These are phyloP conservation scores for Metridium senile DNA, from an alignment of 92 coral and sea anemone genomes.

Conservation along the genomic window DNA sequence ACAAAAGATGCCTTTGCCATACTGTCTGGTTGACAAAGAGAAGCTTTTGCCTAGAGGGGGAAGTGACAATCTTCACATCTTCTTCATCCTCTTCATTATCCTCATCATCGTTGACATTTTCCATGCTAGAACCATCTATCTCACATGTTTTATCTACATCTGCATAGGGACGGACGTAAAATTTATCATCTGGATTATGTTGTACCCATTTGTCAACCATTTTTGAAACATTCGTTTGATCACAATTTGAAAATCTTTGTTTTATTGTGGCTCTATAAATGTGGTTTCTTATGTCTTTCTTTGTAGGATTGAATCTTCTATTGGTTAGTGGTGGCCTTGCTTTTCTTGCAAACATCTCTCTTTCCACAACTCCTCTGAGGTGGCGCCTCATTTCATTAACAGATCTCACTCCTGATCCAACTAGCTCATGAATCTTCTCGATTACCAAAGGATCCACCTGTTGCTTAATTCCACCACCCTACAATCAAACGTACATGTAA, in stretches of 20 bases:
- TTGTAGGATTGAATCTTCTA: conserved; percentile 51
- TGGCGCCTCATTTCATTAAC: conserved; percentile 44
- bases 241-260: conserved; percentile 46
- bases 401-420: conserved; percentile 20
- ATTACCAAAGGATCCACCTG: conserved; percentile 8
- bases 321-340: conserved; percentile 34
- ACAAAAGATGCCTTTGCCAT: conserved; percentile 47
- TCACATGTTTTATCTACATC: background rate
- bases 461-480: conserved; percentile 41
- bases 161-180: conserved; percentile 47
- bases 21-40: conserved; percentile 56
- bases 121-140: background rate
- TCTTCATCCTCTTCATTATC: conserved; percentile 49
- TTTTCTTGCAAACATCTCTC: conserved; percentile 46
- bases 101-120: conserved; percentile 9
- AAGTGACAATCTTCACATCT: conserved; percentile 20
- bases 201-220: conserved; percentile 24
- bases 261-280: conserved; percentile 42
- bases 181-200: conserved; percentile 39
- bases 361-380: conserved; percentile 27
- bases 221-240: conserved; percentile 44
- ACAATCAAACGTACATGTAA: background rate
- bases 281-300: conserved; percentile 42
- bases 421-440: conserved; percentile 32
- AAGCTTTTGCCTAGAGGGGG: conserved; percentile 10